Evolutionary conservation across 2,113 vertebrate genomes (phyloP), one percentile per base, ranked within the genome.

Genomic region (Mustela lutreola): DNA sequence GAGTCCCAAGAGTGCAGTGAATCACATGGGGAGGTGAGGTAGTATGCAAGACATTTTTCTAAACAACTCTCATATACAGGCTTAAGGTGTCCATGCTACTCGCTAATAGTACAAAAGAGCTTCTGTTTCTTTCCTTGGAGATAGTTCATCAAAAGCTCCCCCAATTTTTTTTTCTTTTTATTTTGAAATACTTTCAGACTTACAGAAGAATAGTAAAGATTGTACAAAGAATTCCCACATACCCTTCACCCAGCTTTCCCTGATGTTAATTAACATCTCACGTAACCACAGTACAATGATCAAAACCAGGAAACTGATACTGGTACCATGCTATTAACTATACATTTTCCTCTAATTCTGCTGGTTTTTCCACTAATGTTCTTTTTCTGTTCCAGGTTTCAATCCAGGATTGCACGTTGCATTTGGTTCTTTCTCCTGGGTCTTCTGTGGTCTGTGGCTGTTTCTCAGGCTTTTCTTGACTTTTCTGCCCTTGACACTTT

Each of bases 161-260:
- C 85, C 4, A n/a, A 62, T 36, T 53, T 71, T 58, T 48, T 5
- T 65, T 1, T 83, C 42, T 58, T 48, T 70, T 58, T 48, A 73
- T 82, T 95, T 79, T 71, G 18, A 88, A 95, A 85, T 84, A 92
- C 91, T 88, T 93, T 95, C 94, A 96, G 65, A 65, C 53, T 73
- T 78, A 62, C 0, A 81, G 86, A 95, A 85, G 82, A 81, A 15
- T 11, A 76, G 19, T 36, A 56, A 97, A 70, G 11, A 78, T 33
- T 62, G 33, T 48, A 56, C 78, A 78, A 39, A 89, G 60, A 79
- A 22, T 21, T n/a, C 31, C 42, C 67, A 85, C 28, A 45, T 45
- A 18, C 9, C 70, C 8, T 71, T 88, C 67, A 67, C 31, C 83
- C 48, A 92, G 71, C 28, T 83, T 70, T 76, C 71, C 62, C 56